Percentiles rank a stretch among this genome's conserved stretches.
Evolutionary conservation across 1,140 invertebrate species (phyloP).

Genomic region (Coenobita brevimanus): DNA sequence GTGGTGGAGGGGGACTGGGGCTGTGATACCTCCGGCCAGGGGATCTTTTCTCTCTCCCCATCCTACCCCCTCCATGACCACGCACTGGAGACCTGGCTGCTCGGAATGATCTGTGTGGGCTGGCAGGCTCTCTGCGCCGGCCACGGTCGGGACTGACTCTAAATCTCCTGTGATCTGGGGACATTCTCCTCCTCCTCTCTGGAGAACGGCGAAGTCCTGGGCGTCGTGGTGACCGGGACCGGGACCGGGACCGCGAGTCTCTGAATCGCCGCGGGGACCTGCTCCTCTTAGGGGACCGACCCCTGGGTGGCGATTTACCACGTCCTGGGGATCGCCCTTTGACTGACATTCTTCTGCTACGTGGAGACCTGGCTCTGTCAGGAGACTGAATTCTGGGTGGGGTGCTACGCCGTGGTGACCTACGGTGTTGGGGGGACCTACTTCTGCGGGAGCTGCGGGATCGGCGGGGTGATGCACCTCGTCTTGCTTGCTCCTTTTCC

Average conservation of each 20-base stretch:
- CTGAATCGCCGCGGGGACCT: conserved; percentile 44
- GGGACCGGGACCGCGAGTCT: conserved; percentile 38
- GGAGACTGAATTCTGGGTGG: conserved; percentile 4
- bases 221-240: conserved; percentile 43
- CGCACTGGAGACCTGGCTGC: conserved; percentile 16
- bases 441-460: neutral
- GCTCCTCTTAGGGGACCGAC: conserved; percentile 12
- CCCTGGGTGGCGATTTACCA: neutral
- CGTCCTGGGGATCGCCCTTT: conserved; percentile 25
- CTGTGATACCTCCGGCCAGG: conserved; percentile 21
- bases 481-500: neutral
- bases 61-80: neutral
- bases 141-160: conserved; percentile 31
- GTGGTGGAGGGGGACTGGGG: neutral
- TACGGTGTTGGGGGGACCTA: conserved; percentile 8
- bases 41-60: conserved; percentile 15
- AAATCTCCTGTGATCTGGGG: conserved; percentile 24
- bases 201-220: conserved; percentile 9
- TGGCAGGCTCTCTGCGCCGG: neutral
- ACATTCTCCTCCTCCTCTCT: conserved; percentile 30
- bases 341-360: neutral
- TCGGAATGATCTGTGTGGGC: conserved; percentile 9
- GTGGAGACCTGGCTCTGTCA: conserved; percentile 3
- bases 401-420: conserved; percentile 9
- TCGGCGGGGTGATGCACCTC: neutral